Evolutionary conservation across 2,113 vertebrate species (phyloP), one percentile per base, ranked within the genome.

Genomic region (Colossoma macropomum): DNA sequence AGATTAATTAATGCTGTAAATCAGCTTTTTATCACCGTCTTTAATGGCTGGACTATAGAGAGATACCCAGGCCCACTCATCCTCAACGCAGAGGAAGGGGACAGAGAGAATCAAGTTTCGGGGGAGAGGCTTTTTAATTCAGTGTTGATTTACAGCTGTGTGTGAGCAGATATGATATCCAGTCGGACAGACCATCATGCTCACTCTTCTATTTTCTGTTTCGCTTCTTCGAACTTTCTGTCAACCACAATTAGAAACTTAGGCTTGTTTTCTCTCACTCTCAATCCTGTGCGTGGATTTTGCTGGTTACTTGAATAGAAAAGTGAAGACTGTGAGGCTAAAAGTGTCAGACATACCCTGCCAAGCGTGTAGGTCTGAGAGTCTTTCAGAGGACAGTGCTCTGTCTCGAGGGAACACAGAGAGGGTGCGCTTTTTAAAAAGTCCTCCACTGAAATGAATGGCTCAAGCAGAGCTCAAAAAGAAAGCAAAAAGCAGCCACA

Each of bases 1-100:
- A 85, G 83, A 87, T 81, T 84, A 88, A 88, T 87, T 82, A 86
- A 63, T 71, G 76, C 73, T 81, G 80, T 88, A 88, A 87, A 83
- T 84, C 83, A 66, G 82, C 71, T 83, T 79, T 82, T 83, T 71
- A 86, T 81, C 56, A 72, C 79, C 63, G 34, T 75, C 73, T 79
- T 78, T 52, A 82, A 79, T 68, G 75, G 62, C 72, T 5, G 13
- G 56, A 75, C 50, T 80, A 69, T 65, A 76, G 77, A 84, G 85
- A 72, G 59, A 70, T 86, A 65, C 81, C 54, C 15, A 9, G 30
- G n/a, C 63, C 23, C 80, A 28, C 41, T 75, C 19, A 16, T 41
- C 56, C 72, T 52, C 30, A 78, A 48, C 59, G 73, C 75, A 65
- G 68, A 66, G 50, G 41, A 59, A 59, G 60, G 28, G 66, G 27